Conservation (phyloP, 2,888 invertebrate genomes). For the Seladonia tumulorum region DNA sequence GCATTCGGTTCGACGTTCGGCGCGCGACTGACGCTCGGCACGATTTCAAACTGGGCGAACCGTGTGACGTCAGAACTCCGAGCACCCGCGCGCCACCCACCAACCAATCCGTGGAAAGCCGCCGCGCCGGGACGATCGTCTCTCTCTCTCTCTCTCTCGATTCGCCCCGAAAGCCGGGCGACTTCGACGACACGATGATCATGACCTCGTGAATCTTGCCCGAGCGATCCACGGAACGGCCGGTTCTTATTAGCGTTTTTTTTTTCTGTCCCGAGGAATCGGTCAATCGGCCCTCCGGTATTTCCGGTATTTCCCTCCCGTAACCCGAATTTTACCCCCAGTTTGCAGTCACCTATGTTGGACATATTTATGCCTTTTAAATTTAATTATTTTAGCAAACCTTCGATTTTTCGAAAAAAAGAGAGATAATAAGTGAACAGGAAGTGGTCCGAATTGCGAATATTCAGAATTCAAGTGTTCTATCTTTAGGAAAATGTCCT, state of each 20-base stretch:
- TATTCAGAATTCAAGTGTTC: too few relatives aligned
- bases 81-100: constrained; percentile 68
- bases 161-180: constrained; percentile 22
- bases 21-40: constrained; percentile 79
- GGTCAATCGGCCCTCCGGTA: not conserved
- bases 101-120: constrained; percentile 37
- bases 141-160: not conserved
- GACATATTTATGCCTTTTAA: not conserved
- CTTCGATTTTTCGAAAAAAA: too few relatives aligned
- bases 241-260: not conserved
- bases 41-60: constrained; percentile 76
- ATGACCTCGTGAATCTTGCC: constrained; percentile 56
- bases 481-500: too few relatives aligned
- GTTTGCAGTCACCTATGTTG: too few relatives aligned
- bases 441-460: too few relatives aligned
- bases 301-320: too few relatives aligned
- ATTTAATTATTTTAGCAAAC: too few relatives aligned
- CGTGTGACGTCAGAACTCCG: constrained; percentile 78
- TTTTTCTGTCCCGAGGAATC: not conserved
- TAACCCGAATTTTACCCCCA: too few relatives aligned
- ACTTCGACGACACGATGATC: constrained; percentile 41
- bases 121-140: constrained; percentile 5
- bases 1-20: constrained; percentile 76
- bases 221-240: not conserved
- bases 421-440: too few relatives aligned